Conservation (phyloP, 2,797 vertebrate species). For the Sphenodon punctatus region DNA sequence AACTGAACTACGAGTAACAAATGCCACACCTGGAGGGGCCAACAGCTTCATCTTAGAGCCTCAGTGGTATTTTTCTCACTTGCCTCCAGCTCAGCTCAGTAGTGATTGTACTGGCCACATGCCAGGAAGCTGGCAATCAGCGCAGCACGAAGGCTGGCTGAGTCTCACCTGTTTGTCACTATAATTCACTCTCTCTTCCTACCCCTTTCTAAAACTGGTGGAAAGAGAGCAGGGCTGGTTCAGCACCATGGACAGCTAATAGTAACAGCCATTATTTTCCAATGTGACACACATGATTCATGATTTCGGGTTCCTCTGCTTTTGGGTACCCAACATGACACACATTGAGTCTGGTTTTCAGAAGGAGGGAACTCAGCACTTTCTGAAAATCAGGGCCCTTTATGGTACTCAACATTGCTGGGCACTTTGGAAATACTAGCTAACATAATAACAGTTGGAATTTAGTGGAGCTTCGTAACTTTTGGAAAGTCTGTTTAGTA, state of each 20-base stretch:
- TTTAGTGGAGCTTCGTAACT: too few species aligned
- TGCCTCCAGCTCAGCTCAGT: background rate
- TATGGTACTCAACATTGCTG: background rate
- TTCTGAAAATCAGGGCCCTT: background rate
- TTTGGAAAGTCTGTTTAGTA: too few species aligned
- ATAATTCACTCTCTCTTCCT: background rate
- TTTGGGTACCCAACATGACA: background rate
- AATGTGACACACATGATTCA: background rate
- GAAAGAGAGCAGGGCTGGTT: rapidly evolving
- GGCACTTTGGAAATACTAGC: background rate
- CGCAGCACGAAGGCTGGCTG: background rate
- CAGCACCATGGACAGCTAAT: rapidly evolving
- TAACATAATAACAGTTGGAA: background rate
- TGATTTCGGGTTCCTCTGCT: background rate
- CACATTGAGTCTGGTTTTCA: background rate
- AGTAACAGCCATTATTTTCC: rapidly evolving
- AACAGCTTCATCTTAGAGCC: background rate
- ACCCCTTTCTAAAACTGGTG: rapidly evolving
- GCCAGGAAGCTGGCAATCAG: background rate
- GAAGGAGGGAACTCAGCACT: background rate
- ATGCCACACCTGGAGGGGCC: background rate
- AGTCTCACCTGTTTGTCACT: rapidly evolving
- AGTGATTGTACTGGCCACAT: background rate
- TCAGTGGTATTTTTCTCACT: rapidly evolving
- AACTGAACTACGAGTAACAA: rapidly evolving